Evolutionary conservation across 2,797 vertebrate species (phyloP).

Genomic region (Botia almorhae): DNA sequence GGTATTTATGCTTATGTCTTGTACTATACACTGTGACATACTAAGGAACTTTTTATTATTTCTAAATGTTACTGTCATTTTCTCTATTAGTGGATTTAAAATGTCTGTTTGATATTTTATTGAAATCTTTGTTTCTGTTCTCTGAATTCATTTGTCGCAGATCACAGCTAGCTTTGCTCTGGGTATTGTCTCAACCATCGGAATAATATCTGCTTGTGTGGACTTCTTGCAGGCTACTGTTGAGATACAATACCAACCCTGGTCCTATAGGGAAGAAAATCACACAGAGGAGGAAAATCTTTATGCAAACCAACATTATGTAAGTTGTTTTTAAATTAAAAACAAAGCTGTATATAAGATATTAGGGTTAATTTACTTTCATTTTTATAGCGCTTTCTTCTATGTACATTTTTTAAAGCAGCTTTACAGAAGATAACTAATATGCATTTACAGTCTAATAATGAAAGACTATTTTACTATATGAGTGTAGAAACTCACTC

Average conservation of each 20-base stretch:
- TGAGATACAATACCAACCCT: accelerated
- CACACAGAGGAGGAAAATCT: accelerated
- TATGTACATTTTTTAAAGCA: too few relatives aligned
- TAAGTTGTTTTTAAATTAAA: neutral
- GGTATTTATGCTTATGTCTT: neutral
- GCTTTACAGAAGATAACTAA: too few relatives aligned
- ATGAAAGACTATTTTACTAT: neutral
- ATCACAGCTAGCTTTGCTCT: slow-evolving; percentile 57
- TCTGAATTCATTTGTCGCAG: slow-evolving; percentile 28
- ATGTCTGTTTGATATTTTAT: neutral
- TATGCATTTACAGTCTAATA: neutral
- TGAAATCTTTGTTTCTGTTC: neutral
- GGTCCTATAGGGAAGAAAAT: accelerated
- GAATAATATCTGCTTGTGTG: neutral
- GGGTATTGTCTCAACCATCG: slow-evolving; percentile 58
- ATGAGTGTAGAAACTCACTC: neutral
- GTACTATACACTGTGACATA: too few relatives aligned
- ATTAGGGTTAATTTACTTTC: too few relatives aligned
- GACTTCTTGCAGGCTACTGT: neutral
- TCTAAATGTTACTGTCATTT: too few relatives aligned
- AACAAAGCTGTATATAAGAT: neutral
- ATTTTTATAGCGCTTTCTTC: too few relatives aligned
- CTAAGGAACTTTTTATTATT: too few relatives aligned
- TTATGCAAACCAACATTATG: neutral
- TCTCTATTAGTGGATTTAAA: neutral